Percentiles rank a stretch among this genome's conserved stretches.
phyloP scores from a whole-genome alignment of 2,888 invertebrate genomes.

The Lissonota sp. region DNA sequence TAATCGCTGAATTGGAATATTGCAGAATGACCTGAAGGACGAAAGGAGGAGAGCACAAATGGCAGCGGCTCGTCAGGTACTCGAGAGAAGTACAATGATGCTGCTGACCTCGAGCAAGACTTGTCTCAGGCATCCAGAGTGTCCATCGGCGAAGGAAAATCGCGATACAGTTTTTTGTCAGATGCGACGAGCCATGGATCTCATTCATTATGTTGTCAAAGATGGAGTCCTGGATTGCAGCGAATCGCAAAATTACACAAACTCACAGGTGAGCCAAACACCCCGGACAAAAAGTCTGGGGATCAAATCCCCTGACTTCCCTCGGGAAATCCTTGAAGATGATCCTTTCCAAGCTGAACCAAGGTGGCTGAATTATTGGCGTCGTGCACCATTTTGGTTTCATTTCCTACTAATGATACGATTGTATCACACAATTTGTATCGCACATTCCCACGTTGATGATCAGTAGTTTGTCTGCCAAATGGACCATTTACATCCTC shows the following conservation, averaged over 20 bases:
- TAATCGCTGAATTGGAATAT: neutral
- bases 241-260: constrained; percentile 82
- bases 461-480: too few species aligned
- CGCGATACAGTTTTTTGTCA: constrained; percentile 99
- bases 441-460: too few species aligned
- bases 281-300: too few species aligned
- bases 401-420: too few species aligned
- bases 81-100: constrained; percentile 98
- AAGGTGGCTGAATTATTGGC: too few species aligned
- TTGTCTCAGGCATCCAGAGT: constrained; percentile 97
- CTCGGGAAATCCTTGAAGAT: too few species aligned
- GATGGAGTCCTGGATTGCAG: constrained; percentile 93
- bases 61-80: constrained; percentile 96
- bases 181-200: constrained; percentile 98
- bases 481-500: neutral
- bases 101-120: constrained; percentile 98
- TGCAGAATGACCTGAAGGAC: constrained; percentile 93
- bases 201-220: constrained; percentile 98
- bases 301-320: too few species aligned
- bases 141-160: constrained; percentile 96
- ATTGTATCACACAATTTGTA: too few species aligned
- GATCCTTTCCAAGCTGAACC: too few species aligned
- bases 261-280: constrained; percentile 80
- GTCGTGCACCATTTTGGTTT: too few species aligned
- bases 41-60: constrained; percentile 98